Evolutionary conservation across 2,888 invertebrate genomes (phyloP).

Genomic region (Dolichomitus sp.): DNA sequence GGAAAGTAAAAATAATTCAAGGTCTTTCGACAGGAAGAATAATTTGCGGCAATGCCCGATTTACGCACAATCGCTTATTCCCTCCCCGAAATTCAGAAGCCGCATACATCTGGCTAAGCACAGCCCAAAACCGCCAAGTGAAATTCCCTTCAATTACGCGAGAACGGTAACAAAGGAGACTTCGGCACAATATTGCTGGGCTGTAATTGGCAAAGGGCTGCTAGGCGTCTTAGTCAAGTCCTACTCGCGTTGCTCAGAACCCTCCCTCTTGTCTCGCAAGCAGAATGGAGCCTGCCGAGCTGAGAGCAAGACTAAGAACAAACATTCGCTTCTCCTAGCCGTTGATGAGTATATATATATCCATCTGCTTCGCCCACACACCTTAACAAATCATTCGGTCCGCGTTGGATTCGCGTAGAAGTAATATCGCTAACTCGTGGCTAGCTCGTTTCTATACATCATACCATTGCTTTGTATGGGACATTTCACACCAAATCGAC

Average conservation of each 20-base stretch:
- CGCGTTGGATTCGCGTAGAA: conserved; percentile 32
- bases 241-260: not conserved
- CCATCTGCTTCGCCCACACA: conserved; percentile 26
- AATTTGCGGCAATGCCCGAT: conserved; percentile 48
- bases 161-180: conserved; percentile 66
- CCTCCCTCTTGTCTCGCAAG: conserved; percentile 11
- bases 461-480: not conserved
- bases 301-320: conserved; percentile 56
- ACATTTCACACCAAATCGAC: too few species aligned
- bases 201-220: conserved; percentile 65
- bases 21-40: conserved; percentile 50
- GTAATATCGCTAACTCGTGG: conserved; percentile 32
- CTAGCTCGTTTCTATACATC: conserved; percentile 12
- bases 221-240: conserved; percentile 51
- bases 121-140: conserved; percentile 59
- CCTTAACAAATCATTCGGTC: conserved; percentile 62
- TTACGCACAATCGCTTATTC: conserved; percentile 47
- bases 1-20: conserved; percentile 36
- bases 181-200: conserved; percentile 65
- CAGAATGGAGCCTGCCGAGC: conserved; percentile 49
- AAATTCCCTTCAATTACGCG: conserved; percentile 69
- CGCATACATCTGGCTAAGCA: conserved; percentile 17
- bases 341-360: not conserved
- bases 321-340: conserved; percentile 45
- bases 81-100: conserved; percentile 10